Percentiles rank a stretch among this genome's conserved stretches.
phyloP scores from a whole-genome alignment of 2,888 invertebrate genomes.

The Scaeva pyrastri region DNA sequence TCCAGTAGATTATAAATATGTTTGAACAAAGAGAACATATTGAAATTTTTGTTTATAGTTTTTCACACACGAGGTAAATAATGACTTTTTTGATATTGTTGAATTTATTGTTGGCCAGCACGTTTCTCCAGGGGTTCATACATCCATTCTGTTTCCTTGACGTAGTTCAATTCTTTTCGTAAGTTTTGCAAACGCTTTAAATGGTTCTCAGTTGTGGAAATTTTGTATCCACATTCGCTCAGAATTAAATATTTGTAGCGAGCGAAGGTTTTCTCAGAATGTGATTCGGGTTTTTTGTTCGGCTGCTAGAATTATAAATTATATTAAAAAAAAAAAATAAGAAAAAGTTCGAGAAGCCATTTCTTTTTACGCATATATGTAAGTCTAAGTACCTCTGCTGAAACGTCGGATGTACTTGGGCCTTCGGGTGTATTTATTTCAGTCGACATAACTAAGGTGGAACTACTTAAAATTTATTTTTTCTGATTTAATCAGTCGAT shows the following conservation, averaged over 20 bases:
- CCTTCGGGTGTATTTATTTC: conserved; percentile 66
- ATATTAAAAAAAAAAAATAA: neutral
- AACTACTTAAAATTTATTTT: neutral
- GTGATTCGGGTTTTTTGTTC: conserved; percentile 53
- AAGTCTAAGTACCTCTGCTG: conserved; percentile 42
- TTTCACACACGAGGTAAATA: neutral
- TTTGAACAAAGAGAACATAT: conserved; percentile 84
- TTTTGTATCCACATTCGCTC: conserved; percentile 83
- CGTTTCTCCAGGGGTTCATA: conserved; percentile 89
- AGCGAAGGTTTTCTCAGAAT: conserved; percentile 79
- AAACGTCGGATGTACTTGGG: conserved; percentile 64
- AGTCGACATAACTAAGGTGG: conserved; percentile 59
- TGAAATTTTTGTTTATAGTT: conserved; percentile 53
- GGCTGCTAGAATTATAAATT: neutral
- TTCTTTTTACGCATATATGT: too few species aligned
- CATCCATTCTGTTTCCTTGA: conserved; percentile 93
- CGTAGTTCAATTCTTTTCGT: conserved; percentile 90
- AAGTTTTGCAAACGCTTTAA: conserved; percentile 89
- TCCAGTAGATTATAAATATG: conserved; percentile 84
- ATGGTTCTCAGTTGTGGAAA: conserved; percentile 88
- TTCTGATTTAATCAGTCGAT: neutral
- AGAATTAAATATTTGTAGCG: conserved; percentile 79
- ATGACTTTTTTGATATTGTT: conserved; percentile 1
- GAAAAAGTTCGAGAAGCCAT: neutral
- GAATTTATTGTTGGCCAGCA: conserved; percentile 61